These are phyloP conservation scores for Agrilus mali DNA, from an alignment of 2,888 invertebrate species.

Conservation along the genomic window DNA sequence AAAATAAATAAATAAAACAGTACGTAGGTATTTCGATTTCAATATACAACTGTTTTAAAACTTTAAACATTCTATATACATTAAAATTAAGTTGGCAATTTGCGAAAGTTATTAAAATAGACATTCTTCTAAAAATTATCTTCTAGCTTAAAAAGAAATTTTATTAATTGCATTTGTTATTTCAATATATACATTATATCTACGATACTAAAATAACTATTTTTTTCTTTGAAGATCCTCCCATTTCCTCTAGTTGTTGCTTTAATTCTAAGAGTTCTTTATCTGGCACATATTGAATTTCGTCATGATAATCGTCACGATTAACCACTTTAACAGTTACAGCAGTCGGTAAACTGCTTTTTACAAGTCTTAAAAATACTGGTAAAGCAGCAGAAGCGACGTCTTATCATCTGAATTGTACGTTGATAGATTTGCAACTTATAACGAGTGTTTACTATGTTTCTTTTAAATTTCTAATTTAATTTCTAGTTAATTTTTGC, in stretches of 20 bases:
- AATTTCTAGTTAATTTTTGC: no score
- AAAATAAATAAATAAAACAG: no score
- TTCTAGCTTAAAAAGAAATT: no score
- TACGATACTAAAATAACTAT: not conserved
- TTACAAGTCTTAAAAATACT: conserved; percentile 59
- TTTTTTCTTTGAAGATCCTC: conserved; percentile 36
- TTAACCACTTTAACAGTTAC: conserved; percentile 57
- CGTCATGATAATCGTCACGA: conserved; percentile 54
- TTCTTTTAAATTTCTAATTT: no score
- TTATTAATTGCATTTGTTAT: no score
- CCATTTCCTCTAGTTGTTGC: conserved; percentile 57
- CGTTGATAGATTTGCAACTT: conserved; percentile 66
- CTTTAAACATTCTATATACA: no score
- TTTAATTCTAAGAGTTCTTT: conserved; percentile 63
- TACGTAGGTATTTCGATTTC: no score
- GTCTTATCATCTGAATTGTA: conserved; percentile 53
- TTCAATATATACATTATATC: no score
- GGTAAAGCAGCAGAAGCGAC: conserved; percentile 39
- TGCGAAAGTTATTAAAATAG: no score
- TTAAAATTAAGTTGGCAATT: no score
- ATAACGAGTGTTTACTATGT: conserved; percentile 57
- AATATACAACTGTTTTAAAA: no score
- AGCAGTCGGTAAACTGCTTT: conserved; percentile 65
- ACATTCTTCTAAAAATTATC: no score
- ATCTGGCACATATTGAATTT: conserved; percentile 74